Evolutionary conservation across 2,113 vertebrate genomes (phyloP).

Genomic region (Cephalophus harveyi): DNA sequence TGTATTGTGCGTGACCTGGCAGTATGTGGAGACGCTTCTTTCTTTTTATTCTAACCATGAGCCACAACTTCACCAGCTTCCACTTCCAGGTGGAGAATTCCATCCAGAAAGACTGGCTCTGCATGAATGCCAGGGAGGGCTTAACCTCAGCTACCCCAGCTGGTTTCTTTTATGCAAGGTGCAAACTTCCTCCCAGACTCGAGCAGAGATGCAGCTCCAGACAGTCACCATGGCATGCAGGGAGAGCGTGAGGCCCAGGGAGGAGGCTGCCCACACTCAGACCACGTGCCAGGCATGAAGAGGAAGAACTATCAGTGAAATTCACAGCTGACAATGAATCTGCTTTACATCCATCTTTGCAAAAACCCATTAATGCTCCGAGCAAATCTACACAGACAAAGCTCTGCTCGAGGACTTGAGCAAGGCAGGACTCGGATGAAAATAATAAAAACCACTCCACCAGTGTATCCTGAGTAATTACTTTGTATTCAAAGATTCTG

Average conservation of each 20-base stretch:
- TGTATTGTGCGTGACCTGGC: not conserved
- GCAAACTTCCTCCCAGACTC: not conserved
- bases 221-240: not conserved
- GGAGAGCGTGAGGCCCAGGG: not conserved
- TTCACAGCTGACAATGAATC: not conserved
- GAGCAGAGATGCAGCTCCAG: not conserved
- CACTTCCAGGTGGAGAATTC: not conserved
- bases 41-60: not conserved
- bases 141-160: not conserved
- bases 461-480: not conserved
- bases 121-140: fast-evolving
- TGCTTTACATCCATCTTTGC: not conserved
- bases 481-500: not conserved
- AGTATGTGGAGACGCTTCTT: not conserved
- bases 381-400: not conserved
- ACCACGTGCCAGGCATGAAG: fast-evolving
- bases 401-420: not conserved
- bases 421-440: not conserved
- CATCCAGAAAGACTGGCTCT: not conserved
- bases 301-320: not conserved
- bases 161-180: not conserved
- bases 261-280: not conserved
- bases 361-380: not conserved
- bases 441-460: not conserved
- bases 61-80: not conserved